Evolutionary conservation across 2,113 vertebrate genomes (phyloP).

Genomic region (Melanotaenia duboulayi): DNA sequence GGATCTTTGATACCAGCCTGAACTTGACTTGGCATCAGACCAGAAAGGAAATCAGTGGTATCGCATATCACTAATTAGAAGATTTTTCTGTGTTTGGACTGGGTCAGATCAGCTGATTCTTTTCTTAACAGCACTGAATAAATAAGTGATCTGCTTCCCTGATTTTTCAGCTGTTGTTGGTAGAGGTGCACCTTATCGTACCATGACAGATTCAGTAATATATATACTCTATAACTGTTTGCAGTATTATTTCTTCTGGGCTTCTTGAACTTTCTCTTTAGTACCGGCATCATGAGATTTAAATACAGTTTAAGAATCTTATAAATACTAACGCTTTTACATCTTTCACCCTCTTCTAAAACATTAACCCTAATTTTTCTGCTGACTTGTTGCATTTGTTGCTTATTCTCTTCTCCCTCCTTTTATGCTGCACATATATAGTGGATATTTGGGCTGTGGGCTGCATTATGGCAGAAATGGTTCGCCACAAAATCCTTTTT

Average conservation of each 20-base stretch:
- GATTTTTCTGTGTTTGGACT: no score
- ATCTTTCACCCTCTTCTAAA: constrained; percentile 15
- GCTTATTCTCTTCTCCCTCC: constrained; percentile 84
- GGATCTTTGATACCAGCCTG: no score
- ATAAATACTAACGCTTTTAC: constrained; percentile 4
- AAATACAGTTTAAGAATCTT: neutral
- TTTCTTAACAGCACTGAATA: no score
- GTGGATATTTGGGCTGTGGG: constrained; percentile 99
- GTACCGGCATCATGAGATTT: neutral
- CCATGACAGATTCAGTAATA: neutral
- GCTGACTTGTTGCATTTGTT: constrained; percentile 85
- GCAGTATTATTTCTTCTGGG: no score
- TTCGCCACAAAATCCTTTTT: constrained; percentile 91
- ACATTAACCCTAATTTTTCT: constrained; percentile 65
- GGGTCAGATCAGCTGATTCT: no score
- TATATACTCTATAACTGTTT: neutral
- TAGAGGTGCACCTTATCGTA: no score
- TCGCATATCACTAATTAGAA: no score
- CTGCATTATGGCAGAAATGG: constrained; percentile 98
- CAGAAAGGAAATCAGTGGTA: no score
- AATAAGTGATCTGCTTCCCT: no score
- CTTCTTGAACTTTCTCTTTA: neutral
- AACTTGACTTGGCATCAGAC: no score
- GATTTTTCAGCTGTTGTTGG: no score
- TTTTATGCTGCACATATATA: constrained; percentile 91